Base-by-base conservation (phyloP, 2,888 invertebrate genomes). In the Mesorhabditis sp. region DNA sequence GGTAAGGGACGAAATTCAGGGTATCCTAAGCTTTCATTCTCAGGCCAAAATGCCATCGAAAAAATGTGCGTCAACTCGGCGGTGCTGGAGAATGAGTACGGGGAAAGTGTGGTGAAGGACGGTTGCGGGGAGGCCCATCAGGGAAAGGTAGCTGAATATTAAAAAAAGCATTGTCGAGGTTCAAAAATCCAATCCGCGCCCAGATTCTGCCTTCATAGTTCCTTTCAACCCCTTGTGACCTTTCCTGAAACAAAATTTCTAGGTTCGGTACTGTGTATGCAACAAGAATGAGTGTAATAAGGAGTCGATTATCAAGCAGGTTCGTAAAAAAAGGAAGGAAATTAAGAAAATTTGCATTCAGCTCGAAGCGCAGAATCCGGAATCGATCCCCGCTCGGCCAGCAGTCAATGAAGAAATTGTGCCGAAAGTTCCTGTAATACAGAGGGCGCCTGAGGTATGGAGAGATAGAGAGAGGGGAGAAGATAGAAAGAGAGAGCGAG, bases 11-110 rank as follows among this genome's bases (percentile, higher is more conserved):
- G n/a, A 45, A 44, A 6, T 44, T 10, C 41, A 66, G 64, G 63
- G 66, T 68, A 42, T 66, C n/a, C 43, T n/a, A 61, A 13, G 15
- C 10, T 5, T 10, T 43, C 5, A 58, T 41, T 74, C 73, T 28
- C 71, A 82, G 82, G 80, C 6, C 70, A 76, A 70, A 74, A 75
- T 61, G 80, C 78, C 7, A 72, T 83, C 50, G 83, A 83, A 66
- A 84, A 84, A 71, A 76, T 78, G 78, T 84, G 84, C 67, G 78
- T 80, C 10, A 73, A 78, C 3, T 76, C 80, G 43, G 76, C 74
- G 62, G 74, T 76, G 7, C 73, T 83, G 3, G 63, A 74, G 7
- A 71, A 75, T 41, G 80, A 82, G 70, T 81, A 78, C 67, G 81
- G 81, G 15, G 76, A 74, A n/a, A 69, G 67, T 4, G 75, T 75